Evolutionary conservation across 2,113 vertebrate species (phyloP).

Genomic region (Malaclemys terrapin): DNA sequence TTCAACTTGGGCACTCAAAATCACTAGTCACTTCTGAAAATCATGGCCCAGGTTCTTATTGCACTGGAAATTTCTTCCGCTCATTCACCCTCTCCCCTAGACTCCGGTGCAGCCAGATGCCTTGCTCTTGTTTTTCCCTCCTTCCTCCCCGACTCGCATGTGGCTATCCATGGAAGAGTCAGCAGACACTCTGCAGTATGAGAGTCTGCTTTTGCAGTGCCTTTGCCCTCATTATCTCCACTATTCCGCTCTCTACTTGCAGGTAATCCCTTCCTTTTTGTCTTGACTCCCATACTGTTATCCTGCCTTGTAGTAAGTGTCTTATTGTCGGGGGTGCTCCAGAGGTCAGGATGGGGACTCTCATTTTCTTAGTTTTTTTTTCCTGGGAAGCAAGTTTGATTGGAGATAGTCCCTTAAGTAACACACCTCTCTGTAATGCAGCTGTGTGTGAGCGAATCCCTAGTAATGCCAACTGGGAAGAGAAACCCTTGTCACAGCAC

Average conservation of each 20-base stretch:
- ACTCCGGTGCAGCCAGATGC: neutral
- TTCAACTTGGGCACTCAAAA: neutral
- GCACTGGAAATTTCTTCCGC: neutral
- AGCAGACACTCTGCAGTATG: neutral
- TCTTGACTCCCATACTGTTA: slow-evolving; percentile 37
- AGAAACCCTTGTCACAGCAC: neutral
- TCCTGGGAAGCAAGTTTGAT: slow-evolving; percentile 3
- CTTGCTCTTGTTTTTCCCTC: neutral
- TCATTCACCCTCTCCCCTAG: neutral
- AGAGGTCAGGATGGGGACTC: slow-evolving; percentile 34
- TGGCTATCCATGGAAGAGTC: neutral
- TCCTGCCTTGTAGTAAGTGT: slow-evolving; percentile 49
- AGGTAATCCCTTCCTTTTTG: slow-evolving; percentile 56
- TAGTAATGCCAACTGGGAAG: neutral
- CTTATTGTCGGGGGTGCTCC: slow-evolving; percentile 12
- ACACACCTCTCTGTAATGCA: neutral
- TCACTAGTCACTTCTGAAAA: neutral
- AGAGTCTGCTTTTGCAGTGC: neutral
- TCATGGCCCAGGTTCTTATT: neutral
- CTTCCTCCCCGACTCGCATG: neutral
- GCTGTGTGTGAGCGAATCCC: slow-evolving; percentile 1
- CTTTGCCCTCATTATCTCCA: neutral
- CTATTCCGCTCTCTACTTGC: neutral
- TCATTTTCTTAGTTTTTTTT: slow-evolving; percentile 56
- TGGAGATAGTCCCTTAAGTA: slow-evolving; percentile 23